Evolutionary conservation across 1,140 invertebrate species (phyloP).

Genomic region (Calliopsis andreniformis): DNA sequence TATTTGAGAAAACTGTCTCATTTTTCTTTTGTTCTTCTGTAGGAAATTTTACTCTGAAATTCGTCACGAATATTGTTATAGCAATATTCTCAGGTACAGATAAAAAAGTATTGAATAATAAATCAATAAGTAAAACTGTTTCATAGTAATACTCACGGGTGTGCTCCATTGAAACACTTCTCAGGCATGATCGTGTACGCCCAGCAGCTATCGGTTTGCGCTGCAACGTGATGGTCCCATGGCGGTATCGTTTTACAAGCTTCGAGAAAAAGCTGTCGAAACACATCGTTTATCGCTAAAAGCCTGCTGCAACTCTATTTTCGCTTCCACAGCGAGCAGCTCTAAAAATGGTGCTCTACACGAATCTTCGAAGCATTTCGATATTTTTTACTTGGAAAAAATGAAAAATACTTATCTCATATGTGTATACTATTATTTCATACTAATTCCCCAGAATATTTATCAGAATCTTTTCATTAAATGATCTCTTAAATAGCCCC

Average conservation of each 20-base stretch:
- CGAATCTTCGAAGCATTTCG: not conserved
- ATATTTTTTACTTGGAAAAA: too few relatives aligned
- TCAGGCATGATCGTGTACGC: not conserved
- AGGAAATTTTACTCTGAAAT: too few relatives aligned
- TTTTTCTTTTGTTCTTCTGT: too few relatives aligned
- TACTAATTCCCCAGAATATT: too few relatives aligned
- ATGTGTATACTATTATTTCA: too few relatives aligned
- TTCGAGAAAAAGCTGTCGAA: slow-evolving; percentile 32
- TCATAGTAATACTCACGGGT: not conserved
- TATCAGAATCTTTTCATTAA: too few relatives aligned
- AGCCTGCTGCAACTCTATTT: not conserved
- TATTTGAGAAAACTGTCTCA: too few relatives aligned
- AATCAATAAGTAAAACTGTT: not conserved
- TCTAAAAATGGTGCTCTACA: slow-evolving; percentile 10
- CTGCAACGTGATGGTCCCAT: not conserved
- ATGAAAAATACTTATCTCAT: too few relatives aligned
- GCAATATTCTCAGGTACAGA: too few relatives aligned
- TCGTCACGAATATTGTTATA: too few relatives aligned
- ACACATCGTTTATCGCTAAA: slow-evolving; percentile 49
- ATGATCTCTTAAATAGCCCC: too few relatives aligned
- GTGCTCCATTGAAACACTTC: slow-evolving; percentile 2
- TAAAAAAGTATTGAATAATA: too few relatives aligned
- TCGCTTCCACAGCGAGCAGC: not conserved
- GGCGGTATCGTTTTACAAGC: slow-evolving; percentile 44
- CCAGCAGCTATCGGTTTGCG: slow-evolving; percentile 24